A percentile compares a stretch with the other conserved stretches of the same genome.
Conservation (phyloP, 2,888 invertebrate genomes). For the Rhopalosiphum nymphaeae region DNA sequence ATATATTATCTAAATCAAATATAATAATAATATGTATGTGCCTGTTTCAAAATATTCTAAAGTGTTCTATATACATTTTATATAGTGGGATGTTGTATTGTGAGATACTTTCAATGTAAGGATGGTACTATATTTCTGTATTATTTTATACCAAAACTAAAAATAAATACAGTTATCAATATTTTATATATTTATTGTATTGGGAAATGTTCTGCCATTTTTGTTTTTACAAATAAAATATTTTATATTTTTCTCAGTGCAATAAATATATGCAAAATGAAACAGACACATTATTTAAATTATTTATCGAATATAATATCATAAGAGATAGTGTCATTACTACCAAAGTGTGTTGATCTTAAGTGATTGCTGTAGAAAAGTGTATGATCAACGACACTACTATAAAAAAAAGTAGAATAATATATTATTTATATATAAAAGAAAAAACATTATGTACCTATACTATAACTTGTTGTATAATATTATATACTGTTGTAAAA, state of each 20-base stretch:
- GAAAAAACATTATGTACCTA: constrained; percentile 54
- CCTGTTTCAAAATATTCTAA: constrained; percentile 49
- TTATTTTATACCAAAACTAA: neutral
- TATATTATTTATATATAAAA: constrained; percentile 10
- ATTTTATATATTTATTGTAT: constrained; percentile 29
- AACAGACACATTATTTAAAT: constrained; percentile 47
- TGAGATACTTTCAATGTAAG: neutral
- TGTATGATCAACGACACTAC: constrained; percentile 34
- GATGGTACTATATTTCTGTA: neutral
- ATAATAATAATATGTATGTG: constrained; percentile 39
- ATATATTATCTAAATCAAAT: constrained; percentile 38
- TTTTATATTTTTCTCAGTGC: constrained; percentile 29
- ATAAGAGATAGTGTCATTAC: constrained; percentile 47
- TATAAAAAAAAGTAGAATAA: constrained; percentile 49
- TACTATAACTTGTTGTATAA: constrained; percentile 62
- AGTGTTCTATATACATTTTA: constrained; percentile 4
- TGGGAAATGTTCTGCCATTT: constrained; percentile 39
- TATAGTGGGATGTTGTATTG: neutral
- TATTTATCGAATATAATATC: constrained; percentile 39
- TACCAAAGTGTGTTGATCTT: constrained; percentile 51
- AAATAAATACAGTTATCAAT: neutral
- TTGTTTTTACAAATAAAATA: constrained; percentile 19
- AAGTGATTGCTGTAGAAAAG: constrained; percentile 56
- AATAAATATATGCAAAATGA: constrained; percentile 37
- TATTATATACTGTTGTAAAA: constrained; percentile 64